Evolutionary conservation across 2,888 invertebrate species (phyloP).

Genomic region (Heliconius erato): DNA sequence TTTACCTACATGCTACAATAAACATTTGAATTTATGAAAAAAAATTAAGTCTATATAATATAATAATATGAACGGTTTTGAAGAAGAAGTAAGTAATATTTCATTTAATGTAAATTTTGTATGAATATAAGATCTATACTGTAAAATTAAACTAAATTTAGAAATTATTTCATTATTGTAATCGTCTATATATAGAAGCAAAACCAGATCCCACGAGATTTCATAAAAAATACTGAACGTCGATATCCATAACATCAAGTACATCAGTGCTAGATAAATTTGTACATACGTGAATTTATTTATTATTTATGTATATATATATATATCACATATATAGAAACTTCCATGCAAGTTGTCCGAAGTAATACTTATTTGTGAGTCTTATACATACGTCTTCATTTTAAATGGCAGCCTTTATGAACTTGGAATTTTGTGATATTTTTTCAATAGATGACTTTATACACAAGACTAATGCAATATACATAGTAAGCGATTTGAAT

Average conservation of each 20-base stretch:
- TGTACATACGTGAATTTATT: constrained; percentile 67
- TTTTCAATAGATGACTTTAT: constrained; percentile 20
- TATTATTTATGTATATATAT: constrained; percentile 58
- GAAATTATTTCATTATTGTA: not conserved
- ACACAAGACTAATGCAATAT: constrained; percentile 19
- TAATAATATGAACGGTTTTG: not conserved
- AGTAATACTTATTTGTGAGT: constrained; percentile 49
- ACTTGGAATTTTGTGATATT: constrained; percentile 34
- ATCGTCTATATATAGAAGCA: not conserved
- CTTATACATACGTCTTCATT: constrained; percentile 45
- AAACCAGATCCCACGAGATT: constrained; percentile 47
- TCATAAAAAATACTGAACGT: constrained; percentile 48
- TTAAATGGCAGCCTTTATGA: constrained; percentile 50
- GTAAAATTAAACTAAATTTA: not conserved
- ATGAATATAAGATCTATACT: too few relatives aligned
- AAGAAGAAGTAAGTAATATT: not conserved
- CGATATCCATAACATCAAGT: constrained; percentile 52
- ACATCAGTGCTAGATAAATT: constrained; percentile 62
- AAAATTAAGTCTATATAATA: not conserved
- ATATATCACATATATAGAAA: constrained; percentile 62
- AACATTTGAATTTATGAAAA: not conserved
- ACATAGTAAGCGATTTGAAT: constrained; percentile 29
- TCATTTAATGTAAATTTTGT: too few relatives aligned
- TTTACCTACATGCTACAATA: not conserved
- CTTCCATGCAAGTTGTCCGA: constrained; percentile 58